Conservation (phyloP, 2,113 vertebrate species). For the Hipposideros armiger region DNA sequence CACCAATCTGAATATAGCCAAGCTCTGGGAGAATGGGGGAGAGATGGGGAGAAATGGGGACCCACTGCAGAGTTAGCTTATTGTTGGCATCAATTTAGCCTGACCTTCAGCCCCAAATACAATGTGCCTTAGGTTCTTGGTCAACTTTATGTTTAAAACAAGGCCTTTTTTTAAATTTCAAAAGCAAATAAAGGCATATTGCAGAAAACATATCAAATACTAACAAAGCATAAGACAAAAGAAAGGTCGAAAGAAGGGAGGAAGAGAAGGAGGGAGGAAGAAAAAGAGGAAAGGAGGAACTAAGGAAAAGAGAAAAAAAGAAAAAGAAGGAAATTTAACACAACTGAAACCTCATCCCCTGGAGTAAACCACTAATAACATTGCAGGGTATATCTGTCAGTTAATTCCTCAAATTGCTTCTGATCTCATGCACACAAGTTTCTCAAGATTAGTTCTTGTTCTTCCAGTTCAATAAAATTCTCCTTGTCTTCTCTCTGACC, state of each 20-base stretch:
- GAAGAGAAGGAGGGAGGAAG: neutral
- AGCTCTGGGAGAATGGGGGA: neutral
- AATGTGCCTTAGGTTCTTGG: neutral
- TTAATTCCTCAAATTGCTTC: constrained; percentile 23
- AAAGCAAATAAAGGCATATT: neutral
- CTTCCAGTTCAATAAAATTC: constrained; percentile 46
- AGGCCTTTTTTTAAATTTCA: neutral
- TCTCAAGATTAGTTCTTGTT: constrained; percentile 66
- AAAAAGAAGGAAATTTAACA: constrained; percentile 29
- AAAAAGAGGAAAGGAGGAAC: neutral
- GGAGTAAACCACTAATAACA: constrained; percentile 40
- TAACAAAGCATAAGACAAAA: neutral
- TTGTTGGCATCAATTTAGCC: neutral
- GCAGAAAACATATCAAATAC: neutral
- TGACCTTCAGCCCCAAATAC: neutral
- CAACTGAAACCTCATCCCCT: neutral
- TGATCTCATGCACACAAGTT: neutral
- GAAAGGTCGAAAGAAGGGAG: neutral
- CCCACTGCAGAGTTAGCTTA: neutral
- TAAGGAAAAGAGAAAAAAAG: neutral
- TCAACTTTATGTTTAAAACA: neutral
- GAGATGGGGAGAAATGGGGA: neutral
- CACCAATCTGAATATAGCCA: neutral
- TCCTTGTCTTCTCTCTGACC: constrained; percentile 1
- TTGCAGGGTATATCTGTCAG: neutral